Evolutionary conservation across 2,113 vertebrate species (phyloP).

Genomic region (Cyanocitta stelleri): DNA sequence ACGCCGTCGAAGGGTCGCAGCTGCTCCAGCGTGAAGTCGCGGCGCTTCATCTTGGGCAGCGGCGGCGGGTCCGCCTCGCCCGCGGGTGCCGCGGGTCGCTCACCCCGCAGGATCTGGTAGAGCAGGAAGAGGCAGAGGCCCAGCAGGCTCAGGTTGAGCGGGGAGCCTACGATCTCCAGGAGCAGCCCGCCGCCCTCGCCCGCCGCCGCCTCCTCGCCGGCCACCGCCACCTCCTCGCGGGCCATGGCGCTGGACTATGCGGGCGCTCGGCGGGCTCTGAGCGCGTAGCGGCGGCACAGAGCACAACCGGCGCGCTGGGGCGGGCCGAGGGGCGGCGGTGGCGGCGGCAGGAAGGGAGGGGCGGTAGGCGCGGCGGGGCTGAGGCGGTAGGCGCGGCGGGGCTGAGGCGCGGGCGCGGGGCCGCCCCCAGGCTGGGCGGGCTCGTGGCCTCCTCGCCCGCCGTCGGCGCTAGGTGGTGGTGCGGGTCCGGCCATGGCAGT

Average conservation of each 20-base stretch:
- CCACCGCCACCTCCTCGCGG: background rate
- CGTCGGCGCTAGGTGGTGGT: background rate
- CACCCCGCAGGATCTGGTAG: conserved; percentile 90
- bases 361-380: background rate
- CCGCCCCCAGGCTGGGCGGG: too few relatives aligned
- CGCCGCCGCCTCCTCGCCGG: conserved; percentile 60
- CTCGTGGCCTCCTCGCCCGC: too few relatives aligned
- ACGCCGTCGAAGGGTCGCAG: conserved; percentile 83
- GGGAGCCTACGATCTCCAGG: conserved; percentile 88
- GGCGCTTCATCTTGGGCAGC: conserved; percentile 82
- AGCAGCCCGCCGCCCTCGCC: conserved; percentile 78
- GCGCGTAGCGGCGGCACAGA: too few relatives aligned
- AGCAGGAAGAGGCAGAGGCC: conserved; percentile 88
- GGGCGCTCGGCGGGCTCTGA: background rate
- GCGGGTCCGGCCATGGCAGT: background rate
- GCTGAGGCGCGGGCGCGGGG: background rate
- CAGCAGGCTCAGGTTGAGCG: conserved; percentile 87
- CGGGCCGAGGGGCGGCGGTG: background rate
- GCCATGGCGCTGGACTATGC: background rate
- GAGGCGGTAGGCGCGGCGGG: background rate
- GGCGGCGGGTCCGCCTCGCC: conserved; percentile 69
- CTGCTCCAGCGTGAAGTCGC: conserved; percentile 85
- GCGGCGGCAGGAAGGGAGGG: background rate
- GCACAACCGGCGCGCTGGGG: background rate
- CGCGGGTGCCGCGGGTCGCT: conserved; percentile 67